A percentile compares a stretch with the other conserved stretches of the same genome.
Conservation (phyloP, 2,797 vertebrate species). For the Onychomys leucogaster region DNA sequence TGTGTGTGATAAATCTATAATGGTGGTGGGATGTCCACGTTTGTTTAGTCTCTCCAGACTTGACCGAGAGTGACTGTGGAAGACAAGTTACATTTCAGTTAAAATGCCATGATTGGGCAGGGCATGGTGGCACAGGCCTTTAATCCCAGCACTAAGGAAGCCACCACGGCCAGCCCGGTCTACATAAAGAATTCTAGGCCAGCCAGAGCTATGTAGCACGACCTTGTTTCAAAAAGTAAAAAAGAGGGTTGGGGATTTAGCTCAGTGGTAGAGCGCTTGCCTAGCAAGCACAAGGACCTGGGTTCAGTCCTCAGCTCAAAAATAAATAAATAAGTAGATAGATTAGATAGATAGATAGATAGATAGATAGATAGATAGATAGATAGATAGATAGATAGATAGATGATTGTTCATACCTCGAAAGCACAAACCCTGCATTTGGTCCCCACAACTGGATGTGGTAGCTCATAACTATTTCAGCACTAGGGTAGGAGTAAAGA, state of each 20-base stretch:
- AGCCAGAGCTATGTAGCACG: neutral
- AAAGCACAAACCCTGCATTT: neutral
- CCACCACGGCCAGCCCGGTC: neutral
- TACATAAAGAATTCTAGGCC: neutral
- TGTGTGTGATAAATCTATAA: neutral
- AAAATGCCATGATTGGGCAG: neutral
- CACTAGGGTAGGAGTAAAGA: neutral
- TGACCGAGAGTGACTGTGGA: constrained; percentile 1
- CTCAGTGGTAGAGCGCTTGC: too few species aligned
- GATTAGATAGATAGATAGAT: too few species aligned
- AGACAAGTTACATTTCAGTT: neutral
- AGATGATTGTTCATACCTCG: neutral
- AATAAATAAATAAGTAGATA: too few species aligned
- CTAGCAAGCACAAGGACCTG: too few species aligned
- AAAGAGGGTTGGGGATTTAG: too few species aligned
- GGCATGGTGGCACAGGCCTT: too few species aligned
- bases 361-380: too few species aligned
- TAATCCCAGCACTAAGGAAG: neutral
- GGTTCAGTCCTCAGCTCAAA: too few species aligned
- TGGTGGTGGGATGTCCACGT: neutral
- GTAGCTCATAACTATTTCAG: neutral
- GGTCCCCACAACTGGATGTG: neutral
- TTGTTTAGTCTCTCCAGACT: neutral
- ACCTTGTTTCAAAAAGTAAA: neutral
- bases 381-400: too few species aligned